A percentile compares a stretch with the other conserved stretches of the same genome.
These are phyloP conservation scores for Phasia obesa DNA, from an alignment of 2,888 invertebrate genomes.

Conservation along the genomic window DNA sequence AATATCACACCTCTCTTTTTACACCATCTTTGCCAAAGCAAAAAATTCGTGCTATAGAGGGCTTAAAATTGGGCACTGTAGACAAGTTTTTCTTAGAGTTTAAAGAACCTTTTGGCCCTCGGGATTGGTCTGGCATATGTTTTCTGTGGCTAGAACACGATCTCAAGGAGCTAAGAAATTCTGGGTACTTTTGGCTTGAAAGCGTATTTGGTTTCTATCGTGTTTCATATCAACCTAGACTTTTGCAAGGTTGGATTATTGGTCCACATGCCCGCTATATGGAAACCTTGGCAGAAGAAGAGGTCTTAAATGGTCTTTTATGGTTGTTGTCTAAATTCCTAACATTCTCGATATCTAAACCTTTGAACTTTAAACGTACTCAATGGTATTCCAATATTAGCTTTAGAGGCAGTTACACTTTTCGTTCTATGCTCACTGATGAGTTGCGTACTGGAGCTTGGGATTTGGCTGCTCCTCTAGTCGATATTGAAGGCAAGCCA, in stretches of 20 bases:
- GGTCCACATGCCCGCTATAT: constrained; percentile 71
- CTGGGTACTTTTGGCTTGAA: constrained; percentile 75
- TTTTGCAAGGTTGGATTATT: constrained; percentile 86
- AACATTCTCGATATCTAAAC: constrained; percentile 56
- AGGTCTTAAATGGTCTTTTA: constrained; percentile 61
- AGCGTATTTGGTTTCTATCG: constrained; percentile 71
- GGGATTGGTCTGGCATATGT: constrained; percentile 81
- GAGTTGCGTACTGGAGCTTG: constrained; percentile 84
- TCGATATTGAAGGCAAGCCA: constrained; percentile 80
- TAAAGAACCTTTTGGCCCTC: constrained; percentile 56
- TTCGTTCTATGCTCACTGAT: constrained; percentile 85
- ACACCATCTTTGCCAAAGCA: constrained; percentile 82
- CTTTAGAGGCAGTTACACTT: constrained; percentile 87
- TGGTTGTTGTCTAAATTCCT: constrained; percentile 71
- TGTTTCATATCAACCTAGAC: constrained; percentile 71
- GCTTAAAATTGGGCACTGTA: constrained; percentile 85
- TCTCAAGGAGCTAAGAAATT: constrained; percentile 75
- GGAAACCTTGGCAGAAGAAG: constrained; percentile 64
- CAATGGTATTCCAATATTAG: constrained; percentile 86
- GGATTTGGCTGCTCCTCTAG: constrained; percentile 84
- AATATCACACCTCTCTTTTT: constrained; percentile 80
- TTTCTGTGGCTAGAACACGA: constrained; percentile 80
- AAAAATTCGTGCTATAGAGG: constrained; percentile 83
- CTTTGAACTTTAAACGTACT: constrained; percentile 78
- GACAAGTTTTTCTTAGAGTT: constrained; percentile 86